A percentile compares a stretch with the other conserved stretches of the same genome.
Evolutionary conservation across 1,140 invertebrate genomes (phyloP).

Genomic region (Mizuhopecten yessoensis): DNA sequence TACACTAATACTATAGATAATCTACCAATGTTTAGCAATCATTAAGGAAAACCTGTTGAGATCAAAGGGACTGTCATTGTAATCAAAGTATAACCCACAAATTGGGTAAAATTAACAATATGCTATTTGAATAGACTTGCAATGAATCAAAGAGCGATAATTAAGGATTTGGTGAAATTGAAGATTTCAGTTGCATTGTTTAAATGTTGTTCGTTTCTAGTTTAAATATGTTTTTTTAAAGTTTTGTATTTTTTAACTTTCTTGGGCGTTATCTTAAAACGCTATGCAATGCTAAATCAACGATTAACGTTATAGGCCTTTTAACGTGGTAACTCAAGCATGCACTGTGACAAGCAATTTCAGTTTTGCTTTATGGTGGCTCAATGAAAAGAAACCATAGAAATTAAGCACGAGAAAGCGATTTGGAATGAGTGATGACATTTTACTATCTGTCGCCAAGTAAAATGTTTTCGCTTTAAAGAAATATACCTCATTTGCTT

Average conservation of each 20-base stretch:
- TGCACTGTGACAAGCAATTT: slow-evolving; percentile 22
- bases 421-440: slow-evolving; percentile 29
- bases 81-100: background rate
- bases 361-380: background rate
- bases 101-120: slow-evolving; percentile 25
- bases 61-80: background rate
- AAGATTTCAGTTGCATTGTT: background rate
- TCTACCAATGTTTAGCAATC: background rate
- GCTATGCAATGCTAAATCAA: background rate
- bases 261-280: background rate
- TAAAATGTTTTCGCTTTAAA: background rate
- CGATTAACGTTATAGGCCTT: background rate
- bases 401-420: slow-evolving; percentile 6
- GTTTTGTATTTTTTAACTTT: no score
- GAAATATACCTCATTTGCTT: background rate
- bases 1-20: background rate
- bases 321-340: background rate
- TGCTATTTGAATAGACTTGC: background rate
- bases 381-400: slow-evolving; percentile 3
- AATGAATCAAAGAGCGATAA: background rate
- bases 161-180: slow-evolving; percentile 14
- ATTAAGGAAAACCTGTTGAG: background rate
- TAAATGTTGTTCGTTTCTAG: slow-evolving; percentile 13
- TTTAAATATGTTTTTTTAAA: background rate
- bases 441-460: slow-evolving; percentile 24